phyloP scores from a whole-genome alignment of 2,113 vertebrate genomes.

The Cnemophilus loriae region DNA sequence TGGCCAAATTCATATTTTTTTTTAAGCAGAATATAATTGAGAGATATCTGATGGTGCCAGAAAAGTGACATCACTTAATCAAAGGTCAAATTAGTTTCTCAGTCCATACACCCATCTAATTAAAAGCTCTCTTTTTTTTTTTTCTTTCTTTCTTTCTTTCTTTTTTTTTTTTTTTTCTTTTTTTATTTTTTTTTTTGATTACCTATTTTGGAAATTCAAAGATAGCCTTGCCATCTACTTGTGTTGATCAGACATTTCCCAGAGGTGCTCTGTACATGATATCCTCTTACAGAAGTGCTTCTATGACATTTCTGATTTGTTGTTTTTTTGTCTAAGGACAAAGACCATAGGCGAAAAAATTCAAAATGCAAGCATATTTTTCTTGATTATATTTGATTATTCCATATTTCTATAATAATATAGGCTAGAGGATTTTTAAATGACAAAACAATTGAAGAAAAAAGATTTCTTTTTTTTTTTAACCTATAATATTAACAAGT shows the following conservation, averaged over 20 bases:
- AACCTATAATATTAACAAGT: not conserved
- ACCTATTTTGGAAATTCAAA: slow-evolving; percentile 18
- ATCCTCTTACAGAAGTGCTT: not conserved
- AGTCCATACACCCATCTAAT: slow-evolving; percentile 30
- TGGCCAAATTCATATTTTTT: slow-evolving; percentile 44
- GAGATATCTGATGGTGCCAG: slow-evolving; percentile 41
- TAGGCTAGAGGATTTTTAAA: not conserved
- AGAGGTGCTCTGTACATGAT: not conserved
- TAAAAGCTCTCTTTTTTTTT: not conserved
- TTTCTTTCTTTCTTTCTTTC: no score
- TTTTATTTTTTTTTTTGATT: not conserved
- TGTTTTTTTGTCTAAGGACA: slow-evolving; percentile 32
- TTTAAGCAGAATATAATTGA: slow-evolving; percentile 51
- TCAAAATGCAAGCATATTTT: not conserved
- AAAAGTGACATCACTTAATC: slow-evolving; percentile 46
- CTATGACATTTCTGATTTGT: slow-evolving; percentile 14
- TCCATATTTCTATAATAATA: not conserved
- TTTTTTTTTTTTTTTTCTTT: no score
- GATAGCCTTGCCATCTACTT: not conserved
- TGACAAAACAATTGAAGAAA: not conserved
- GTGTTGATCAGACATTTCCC: not conserved
- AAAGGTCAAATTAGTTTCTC: slow-evolving; percentile 59
- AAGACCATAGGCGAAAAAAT: not conserved
- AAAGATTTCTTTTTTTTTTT: not conserved
- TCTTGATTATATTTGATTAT: not conserved